Evolutionary conservation across 2,797 vertebrate species (phyloP).

Genomic region (Pelobates cultripes): DNA sequence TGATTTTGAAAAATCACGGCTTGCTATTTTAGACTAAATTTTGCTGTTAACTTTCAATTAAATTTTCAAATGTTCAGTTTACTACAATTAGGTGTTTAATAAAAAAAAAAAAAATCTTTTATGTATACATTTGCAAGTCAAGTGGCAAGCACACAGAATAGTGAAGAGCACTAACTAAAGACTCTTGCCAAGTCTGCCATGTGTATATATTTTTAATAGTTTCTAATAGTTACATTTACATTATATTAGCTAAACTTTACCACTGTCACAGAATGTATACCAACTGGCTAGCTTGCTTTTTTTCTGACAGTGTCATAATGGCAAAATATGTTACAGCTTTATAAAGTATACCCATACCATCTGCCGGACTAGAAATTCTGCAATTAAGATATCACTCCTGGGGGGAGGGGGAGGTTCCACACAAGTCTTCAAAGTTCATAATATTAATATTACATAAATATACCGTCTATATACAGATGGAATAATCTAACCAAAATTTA

Average conservation of each 20-base stretch:
- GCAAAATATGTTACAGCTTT: constrained; percentile 73
- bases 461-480: background rate
- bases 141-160: no score
- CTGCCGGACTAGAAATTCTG: constrained; percentile 66
- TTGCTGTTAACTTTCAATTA: no score
- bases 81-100: no score
- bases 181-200: background rate
- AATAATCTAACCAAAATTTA: background rate
- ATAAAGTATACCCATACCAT: constrained; percentile 74
- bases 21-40: no score
- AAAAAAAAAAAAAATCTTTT: no score
- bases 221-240: background rate
- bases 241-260: background rate
- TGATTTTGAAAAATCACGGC: no score
- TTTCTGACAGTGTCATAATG: constrained; percentile 68
- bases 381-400: background rate
- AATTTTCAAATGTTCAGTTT: no score
- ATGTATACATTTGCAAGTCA: no score
- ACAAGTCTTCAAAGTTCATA: background rate
- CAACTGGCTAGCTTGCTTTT: constrained; percentile 68
- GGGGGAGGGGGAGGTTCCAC: no score
- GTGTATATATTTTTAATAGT: background rate
- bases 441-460: background rate
- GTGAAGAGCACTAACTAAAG: no score
- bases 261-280: constrained; percentile 67